Conservation (phyloP, 2,888 invertebrate species). For the Cylloceria caligata region DNA sequence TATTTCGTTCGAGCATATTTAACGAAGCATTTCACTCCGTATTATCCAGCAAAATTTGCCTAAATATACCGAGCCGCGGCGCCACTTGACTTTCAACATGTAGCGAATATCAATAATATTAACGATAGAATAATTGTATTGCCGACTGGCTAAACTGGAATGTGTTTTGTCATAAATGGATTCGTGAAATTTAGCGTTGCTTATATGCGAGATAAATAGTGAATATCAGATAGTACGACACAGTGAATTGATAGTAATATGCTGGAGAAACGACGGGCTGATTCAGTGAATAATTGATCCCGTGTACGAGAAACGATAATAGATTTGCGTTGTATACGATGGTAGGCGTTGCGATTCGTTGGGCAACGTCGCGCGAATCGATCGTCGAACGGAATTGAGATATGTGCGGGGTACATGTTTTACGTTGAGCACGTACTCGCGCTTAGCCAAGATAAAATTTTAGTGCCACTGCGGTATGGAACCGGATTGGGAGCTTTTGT, state of each 20-base stretch:
- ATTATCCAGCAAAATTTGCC: no score
- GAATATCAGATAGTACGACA: neutral
- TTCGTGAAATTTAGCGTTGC: neutral
- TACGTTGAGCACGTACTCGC: constrained; percentile 2
- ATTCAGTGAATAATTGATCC: constrained; percentile 50
- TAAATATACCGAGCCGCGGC: no score
- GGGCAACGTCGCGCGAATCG: constrained; percentile 20
- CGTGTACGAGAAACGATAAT: constrained; percentile 37
- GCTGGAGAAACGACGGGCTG: neutral
- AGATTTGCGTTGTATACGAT: constrained; percentile 24
- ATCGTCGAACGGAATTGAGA: constrained; percentile 31
- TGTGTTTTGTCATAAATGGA: neutral
- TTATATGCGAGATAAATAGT: neutral
- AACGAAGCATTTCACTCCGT: no score
- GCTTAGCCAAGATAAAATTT: constrained; percentile 5
- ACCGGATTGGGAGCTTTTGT: constrained; percentile 5
- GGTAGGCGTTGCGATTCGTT: neutral
- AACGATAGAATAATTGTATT: neutral
- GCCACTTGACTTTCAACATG: no score
- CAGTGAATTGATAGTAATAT: neutral
- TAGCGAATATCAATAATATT: neutral
- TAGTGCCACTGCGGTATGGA: neutral
- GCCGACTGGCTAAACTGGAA: neutral
- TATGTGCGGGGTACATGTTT: neutral
- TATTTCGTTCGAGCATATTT: no score